Evolutionary conservation across 2,797 vertebrate genomes (phyloP), one percentile per base, ranked within the genome.

Genomic region (Enteromius anoplus): DNA sequence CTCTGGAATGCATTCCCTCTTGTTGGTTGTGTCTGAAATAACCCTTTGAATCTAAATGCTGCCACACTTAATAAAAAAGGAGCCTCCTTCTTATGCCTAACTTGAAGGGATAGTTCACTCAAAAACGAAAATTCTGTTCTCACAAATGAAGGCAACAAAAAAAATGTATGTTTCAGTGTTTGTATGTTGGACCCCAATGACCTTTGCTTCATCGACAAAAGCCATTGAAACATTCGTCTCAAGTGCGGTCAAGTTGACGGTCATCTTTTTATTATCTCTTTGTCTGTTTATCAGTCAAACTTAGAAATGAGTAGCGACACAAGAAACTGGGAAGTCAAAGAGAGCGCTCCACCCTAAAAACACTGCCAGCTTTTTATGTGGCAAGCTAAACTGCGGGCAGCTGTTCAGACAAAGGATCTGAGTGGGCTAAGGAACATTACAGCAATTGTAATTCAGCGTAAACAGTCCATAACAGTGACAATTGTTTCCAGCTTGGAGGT

Each of bases 401-500:
- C 45, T 53, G 58, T 85, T 82, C 75, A 85, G 80, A 78, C 73
- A 73, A 85, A 68, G 21, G 47, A 66, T 82, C 37, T 26, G 29
- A 70, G 53, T 34, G 32, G 53, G 29, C 60, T 73, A 40, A 73
- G 58, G 60, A 40, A 75, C 62, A 68, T 80, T 76, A 80, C 78
- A 80, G 68, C 68, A 71, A 81, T 65, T 77, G 60, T 70, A 82
- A 78, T 76, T 62, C 75, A 58, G 58, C 3, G 69, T 73, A 85
- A 85, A 85, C 84, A 73, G 75, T 58, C 47, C 80, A 45, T 85
- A 82, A 78, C 80, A 76, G 64, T 78, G 84, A 51, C 84, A 68
- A 82, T 82, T 85, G 68, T 85, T 85, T 85, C 84, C 84, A 85
- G 80, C 80, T 82, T 85, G 58, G 49, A 73, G 68, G 75, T 82